phyloP scores from a whole-genome alignment of 2,797 vertebrate genomes.

The Hippoglossus hippoglossus region DNA sequence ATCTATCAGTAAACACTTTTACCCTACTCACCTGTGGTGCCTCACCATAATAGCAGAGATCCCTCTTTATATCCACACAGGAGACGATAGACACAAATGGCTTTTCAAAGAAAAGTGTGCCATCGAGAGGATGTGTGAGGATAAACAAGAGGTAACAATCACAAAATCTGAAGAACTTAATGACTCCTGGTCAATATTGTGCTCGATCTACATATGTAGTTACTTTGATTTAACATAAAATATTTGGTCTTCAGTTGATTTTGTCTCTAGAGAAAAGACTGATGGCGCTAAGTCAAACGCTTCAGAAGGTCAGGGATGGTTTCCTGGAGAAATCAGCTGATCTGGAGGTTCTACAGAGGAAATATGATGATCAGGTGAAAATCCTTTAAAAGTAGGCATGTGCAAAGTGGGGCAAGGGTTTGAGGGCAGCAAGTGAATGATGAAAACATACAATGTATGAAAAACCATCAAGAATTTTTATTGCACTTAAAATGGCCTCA shows the following conservation, averaged over 20 bases:
- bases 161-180: not conserved
- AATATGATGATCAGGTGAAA: constrained; percentile 71
- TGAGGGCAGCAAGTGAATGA: not conserved
- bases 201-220: not conserved
- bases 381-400: too few species aligned
- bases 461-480: too few species aligned
- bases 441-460: not conserved
- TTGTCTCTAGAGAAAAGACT: constrained; percentile 78
- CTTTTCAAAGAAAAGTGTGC: constrained; percentile 80
- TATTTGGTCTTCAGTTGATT: constrained; percentile 73
- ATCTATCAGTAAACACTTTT: too few species aligned
- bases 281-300: constrained; percentile 67
- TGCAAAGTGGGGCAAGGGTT: too few species aligned
- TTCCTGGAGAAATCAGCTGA: constrained; percentile 76
- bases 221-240: not conserved
- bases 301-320: constrained; percentile 72
- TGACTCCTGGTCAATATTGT: not conserved
- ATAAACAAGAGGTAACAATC: constrained; percentile 80
- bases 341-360: constrained; percentile 71
- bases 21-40: too few species aligned
- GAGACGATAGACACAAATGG: constrained; percentile 45
- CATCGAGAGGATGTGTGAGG: constrained; percentile 78
- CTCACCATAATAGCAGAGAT: not conserved
- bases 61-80: constrained; percentile 28
- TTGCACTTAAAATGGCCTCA: too few species aligned